These are phyloP conservation scores for Drosophila subpulchrella DNA, from an alignment of 1,140 invertebrate genomes.

Conservation along the genomic window DNA sequence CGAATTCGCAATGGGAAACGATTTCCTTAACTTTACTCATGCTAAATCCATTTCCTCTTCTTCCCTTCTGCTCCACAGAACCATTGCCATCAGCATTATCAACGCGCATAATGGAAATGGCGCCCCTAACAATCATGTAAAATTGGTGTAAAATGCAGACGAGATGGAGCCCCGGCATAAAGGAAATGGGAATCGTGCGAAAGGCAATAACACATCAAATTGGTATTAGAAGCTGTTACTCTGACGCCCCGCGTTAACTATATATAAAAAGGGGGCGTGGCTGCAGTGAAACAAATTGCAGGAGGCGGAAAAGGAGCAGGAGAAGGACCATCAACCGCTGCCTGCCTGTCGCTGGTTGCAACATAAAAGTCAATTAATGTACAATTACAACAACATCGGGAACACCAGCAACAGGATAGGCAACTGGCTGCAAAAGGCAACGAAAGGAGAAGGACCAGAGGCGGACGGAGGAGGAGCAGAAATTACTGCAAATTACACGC, in stretches of 20 bases:
- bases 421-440: not conserved
- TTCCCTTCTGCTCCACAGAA: constrained; percentile 16
- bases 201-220: constrained; percentile 68
- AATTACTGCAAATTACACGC: constrained; percentile 78
- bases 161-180: constrained; percentile 20
- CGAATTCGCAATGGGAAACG: constrained; percentile 30
- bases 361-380: constrained; percentile 83
- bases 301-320: constrained; percentile 27
- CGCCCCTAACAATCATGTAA: constrained; percentile 77
- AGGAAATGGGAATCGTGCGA: constrained; percentile 50
- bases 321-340: constrained; percentile 10
- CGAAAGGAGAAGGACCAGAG: not conserved
- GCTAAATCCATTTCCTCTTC: constrained; percentile 33
- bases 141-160: constrained; percentile 61
- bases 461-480: not conserved
- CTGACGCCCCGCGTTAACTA: constrained; percentile 12
- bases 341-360: constrained; percentile 37
- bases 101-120: constrained; percentile 57
- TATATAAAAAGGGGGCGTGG: constrained; percentile 1
- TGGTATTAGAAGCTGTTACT: constrained; percentile 68
- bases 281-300: constrained; percentile 41
- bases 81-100: constrained; percentile 19
- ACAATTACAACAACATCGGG: constrained; percentile 69
- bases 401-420: constrained; percentile 27
- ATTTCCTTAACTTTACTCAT: constrained; percentile 43